These are phyloP conservation scores for Cheilosia variabilis DNA, from an alignment of 2,888 invertebrate genomes.

Conservation along the genomic window DNA sequence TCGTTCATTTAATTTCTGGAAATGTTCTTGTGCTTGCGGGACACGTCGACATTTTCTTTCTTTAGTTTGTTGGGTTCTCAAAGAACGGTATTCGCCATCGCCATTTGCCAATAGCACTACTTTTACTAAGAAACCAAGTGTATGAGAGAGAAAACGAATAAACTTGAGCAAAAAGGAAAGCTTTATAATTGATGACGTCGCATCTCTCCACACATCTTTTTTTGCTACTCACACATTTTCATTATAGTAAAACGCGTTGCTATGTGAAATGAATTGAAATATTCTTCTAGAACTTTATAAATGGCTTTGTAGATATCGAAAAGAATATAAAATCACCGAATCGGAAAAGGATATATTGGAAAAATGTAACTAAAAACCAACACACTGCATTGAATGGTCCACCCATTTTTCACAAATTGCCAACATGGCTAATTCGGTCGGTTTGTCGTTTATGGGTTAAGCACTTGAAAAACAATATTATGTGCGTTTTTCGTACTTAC, in stretches of 20 bases:
- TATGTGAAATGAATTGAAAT: slow-evolving; percentile 38
- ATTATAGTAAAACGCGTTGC: slow-evolving; percentile 36
- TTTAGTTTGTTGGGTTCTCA: background rate
- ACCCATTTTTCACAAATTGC: slow-evolving; percentile 22
- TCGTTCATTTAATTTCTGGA: background rate
- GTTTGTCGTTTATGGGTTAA: background rate
- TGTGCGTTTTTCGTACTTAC: slow-evolving; percentile 46
- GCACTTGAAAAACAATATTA: slow-evolving; percentile 14
- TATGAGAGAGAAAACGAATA: slow-evolving; percentile 8
- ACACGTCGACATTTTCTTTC: slow-evolving; percentile 40
- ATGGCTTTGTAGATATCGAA: background rate
- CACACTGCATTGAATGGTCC: background rate
- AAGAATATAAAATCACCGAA: too few relatives aligned
- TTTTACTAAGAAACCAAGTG: background rate
- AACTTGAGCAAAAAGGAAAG: slow-evolving; percentile 45
- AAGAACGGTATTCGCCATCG: slow-evolving; percentile 44
- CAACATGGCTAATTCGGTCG: slow-evolving; percentile 35
- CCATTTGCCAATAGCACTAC: slow-evolving; percentile 6
- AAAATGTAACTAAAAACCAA: background rate
- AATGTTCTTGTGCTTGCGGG: background rate
- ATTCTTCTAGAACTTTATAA: slow-evolving; percentile 60
- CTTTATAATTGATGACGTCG: slow-evolving; percentile 67
- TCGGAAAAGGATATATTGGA: background rate
- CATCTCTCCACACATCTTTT: slow-evolving; percentile 39
- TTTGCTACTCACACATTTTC: slow-evolving; percentile 11